Conservation (phyloP, 2,888 invertebrate genomes). For the Andrena marginata region DNA sequence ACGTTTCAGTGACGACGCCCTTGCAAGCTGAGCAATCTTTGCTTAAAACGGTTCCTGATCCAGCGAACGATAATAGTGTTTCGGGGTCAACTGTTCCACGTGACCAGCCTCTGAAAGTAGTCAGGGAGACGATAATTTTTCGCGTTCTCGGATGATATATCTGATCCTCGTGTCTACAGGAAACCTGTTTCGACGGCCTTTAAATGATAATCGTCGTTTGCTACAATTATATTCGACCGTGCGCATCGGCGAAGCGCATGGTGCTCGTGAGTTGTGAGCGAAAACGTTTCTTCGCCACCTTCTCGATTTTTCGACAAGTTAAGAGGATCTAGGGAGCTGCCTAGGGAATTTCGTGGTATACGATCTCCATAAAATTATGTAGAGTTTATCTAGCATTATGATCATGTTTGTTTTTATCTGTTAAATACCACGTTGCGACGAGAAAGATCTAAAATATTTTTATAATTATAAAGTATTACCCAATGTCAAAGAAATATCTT, state of each 20-base stretch:
- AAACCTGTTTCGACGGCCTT: conserved; percentile 65
- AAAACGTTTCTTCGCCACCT: not conserved
- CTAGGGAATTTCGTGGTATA: not conserved
- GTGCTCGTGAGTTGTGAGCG: conserved; percentile 15
- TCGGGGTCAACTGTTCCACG: conserved; percentile 45
- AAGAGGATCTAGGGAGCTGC: not conserved
- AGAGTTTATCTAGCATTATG: too few species aligned
- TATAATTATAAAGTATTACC: not conserved
- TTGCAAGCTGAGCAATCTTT: conserved; percentile 20
- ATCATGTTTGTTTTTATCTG: not conserved
- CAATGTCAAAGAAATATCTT: not conserved
- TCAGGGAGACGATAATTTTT: conserved; percentile 27
- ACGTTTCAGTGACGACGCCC: not conserved
- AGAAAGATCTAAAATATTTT: not conserved
- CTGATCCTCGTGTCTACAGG: conserved; percentile 40
- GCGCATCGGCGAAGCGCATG: conserved; percentile 17
- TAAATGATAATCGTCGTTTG: conserved; percentile 43
- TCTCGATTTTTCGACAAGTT: not conserved
- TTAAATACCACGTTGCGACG: not conserved
- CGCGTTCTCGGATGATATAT: conserved; percentile 30
- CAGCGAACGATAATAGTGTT: conserved; percentile 41
- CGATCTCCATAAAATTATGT: not conserved
- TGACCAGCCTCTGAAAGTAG: conserved; percentile 38
- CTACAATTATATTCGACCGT: conserved; percentile 25
- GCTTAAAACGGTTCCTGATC: conserved; percentile 23